Evolutionary conservation across 1,140 invertebrate genomes (phyloP).

Genomic region (Drosophila quadrilineata): DNA sequence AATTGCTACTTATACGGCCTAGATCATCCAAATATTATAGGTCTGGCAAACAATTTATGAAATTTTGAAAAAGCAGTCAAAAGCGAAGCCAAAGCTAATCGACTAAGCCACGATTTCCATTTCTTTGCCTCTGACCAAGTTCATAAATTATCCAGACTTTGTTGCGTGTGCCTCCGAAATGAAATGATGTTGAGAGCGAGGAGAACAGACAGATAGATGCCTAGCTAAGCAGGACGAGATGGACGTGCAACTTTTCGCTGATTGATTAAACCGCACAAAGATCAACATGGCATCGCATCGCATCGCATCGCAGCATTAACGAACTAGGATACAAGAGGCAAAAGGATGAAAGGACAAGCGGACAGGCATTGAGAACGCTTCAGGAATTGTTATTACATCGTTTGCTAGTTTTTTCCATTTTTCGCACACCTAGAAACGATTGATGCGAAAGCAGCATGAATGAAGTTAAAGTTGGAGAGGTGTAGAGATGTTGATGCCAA

Average conservation of each 20-base stretch:
- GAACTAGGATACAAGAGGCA: conserved; percentile 27
- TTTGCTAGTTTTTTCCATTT: conserved; percentile 44
- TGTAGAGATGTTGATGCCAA: conserved; percentile 42
- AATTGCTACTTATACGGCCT: conserved; percentile 32
- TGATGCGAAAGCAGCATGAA: conserved; percentile 19
- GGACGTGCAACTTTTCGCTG: conserved; percentile 70
- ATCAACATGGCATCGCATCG: no score
- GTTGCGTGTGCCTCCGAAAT: neutral
- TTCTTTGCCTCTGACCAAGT: conserved; percentile 44
- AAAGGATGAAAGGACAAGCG: no score
- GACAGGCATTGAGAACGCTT: conserved; percentile 41
- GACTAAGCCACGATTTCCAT: conserved; percentile 41
- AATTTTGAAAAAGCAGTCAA: conserved; percentile 60
- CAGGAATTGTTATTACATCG: conserved; percentile 73
- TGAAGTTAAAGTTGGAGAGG: neutral
- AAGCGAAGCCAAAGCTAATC: conserved; percentile 20
- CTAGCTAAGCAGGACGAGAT: neutral
- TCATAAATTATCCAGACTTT: conserved; percentile 60
- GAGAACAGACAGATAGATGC: no score
- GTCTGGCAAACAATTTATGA: conserved; percentile 58
- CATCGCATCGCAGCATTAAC: conserved; percentile 32
- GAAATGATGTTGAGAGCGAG: neutral
- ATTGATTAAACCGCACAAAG: conserved; percentile 71
- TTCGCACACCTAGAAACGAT: conserved; percentile 33
- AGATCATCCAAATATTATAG: conserved; percentile 45